Evolutionary conservation across 2,113 vertebrate genomes (phyloP).

Genomic region (Campylomormyrus tamandua): DNA sequence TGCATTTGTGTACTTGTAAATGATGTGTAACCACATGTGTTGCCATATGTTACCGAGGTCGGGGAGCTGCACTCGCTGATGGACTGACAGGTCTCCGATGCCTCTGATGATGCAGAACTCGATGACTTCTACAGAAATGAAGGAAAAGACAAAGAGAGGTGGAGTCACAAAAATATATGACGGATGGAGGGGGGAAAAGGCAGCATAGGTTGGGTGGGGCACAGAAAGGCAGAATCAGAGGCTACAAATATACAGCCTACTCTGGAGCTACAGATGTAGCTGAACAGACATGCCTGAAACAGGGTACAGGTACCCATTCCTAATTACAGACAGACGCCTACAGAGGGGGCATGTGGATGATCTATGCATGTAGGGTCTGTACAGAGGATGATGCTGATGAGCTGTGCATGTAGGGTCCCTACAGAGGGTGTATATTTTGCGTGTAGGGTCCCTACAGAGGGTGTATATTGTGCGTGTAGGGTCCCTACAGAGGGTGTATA

Average conservation of each 20-base stretch:
- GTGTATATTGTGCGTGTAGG: background rate
- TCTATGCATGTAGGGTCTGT: background rate
- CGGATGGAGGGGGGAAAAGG: background rate
- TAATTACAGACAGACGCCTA: background rate
- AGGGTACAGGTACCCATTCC: background rate
- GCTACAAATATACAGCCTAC: background rate
- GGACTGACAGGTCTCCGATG: slow-evolving; percentile 93
- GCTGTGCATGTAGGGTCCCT: background rate
- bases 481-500: background rate
- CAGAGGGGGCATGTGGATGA: background rate
- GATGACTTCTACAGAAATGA: slow-evolving; percentile 81
- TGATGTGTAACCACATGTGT: background rate
- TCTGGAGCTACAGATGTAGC: background rate
- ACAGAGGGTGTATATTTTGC: background rate
- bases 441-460: background rate
- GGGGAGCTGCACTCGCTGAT: slow-evolving; percentile 97
- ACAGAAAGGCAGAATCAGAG: background rate
- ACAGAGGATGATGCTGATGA: background rate
- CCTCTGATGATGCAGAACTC: slow-evolving; percentile 94
- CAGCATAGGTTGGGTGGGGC: background rate
- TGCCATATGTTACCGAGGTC: slow-evolving; percentile 65
- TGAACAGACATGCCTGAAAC: background rate
- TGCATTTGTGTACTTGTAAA: background rate
- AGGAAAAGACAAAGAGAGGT: slow-evolving; percentile 5
- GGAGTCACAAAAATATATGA: background rate